Base-by-base conservation (phyloP, 1,140 invertebrate genomes). In the Hycleus phaleratus region DNA sequence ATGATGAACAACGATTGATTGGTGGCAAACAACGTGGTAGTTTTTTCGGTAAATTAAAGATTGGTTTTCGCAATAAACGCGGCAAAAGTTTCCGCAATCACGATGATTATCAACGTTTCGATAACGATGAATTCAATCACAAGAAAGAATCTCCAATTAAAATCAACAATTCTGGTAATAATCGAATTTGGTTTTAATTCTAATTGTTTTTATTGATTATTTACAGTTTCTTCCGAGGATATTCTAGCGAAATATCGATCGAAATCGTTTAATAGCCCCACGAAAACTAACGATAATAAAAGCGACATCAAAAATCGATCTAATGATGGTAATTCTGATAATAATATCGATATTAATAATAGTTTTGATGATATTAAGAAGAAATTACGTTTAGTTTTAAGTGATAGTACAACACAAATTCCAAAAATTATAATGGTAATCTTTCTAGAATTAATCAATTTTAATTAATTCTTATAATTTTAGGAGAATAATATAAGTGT, bases 191-290 rank as follows among this genome's bases (percentile, higher is more conserved):
- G 0, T 25, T 24, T 25, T 46, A n/a, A 40, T 18, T 12, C n/a
- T 24, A 43, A 25, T 26, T 50, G 5, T 56, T 12, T 9, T 38
- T 44, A 58, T 39, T 56, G 38, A 8, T 42, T 24, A 44, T 61
- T 76, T 73, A 46, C 62, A 82, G 91, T 93, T 74, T 84, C 83
- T 40, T 85, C 88, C 9, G 94, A 97, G 70, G 94, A 97, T 68
- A 97, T 98, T 68, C 80, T 98, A 61, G 93, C 91, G 25, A 97
- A 97, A 71, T 98, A 98, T 74, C 79, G 94, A 10, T 84, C 88
- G 46, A 93, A 94, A 76, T 80, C 83, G 1, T 85, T 83, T 62
- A 81, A 76, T 55, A 80, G 81, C 59, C 78, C 80, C 12, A 75
- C 75, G 26, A 74, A 73, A 26, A 26, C 40, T 26, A 49, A 24